Evolutionary conservation across 1,140 invertebrate species (phyloP), one percentile per base, ranked within the genome.

Genomic region (Psix sp.): DNA sequence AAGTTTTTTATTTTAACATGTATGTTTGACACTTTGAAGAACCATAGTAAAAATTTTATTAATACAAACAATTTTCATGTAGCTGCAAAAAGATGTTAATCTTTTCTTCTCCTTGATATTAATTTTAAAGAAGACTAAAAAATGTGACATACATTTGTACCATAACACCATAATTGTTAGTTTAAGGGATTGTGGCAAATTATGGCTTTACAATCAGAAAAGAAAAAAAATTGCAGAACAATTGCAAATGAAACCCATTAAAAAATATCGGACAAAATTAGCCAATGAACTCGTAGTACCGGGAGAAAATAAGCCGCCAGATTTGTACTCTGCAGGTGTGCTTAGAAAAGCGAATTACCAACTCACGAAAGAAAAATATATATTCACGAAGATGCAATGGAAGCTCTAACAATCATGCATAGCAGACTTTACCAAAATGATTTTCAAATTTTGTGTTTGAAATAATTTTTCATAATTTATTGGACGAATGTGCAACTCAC

Each of bases 141-240:
- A 1, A 3, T 7, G 26, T 29, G 1, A 29, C 7, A 7, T 29
- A 29, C n/a, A 11, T 13, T 13, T 40, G 38, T 9, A 40, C 2
- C 3, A 20, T 40, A n/a, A n/a, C n/a, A n/a, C n/a, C 9, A 40
- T 17, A 16, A 3, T 40, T 1, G 38, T 14, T 1, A 17, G 15
- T 3, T 7, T 11, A 17, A 40, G 17, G 10, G 9, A 40, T 9
- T 62, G 45, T 18, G 18, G 43, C 16, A 49, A 62, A 17, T 13
- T 13, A 5, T 62, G 36, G 13, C 18, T 40, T 14, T 7, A 15
- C 29, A 18, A 48, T 13, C 43, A 24, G 4, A 15, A 35, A 5
- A 11, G 36, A 16, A n/a, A 15, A 10, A 39, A 60, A 11, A 39
- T 60, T 35, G 42, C 14, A 10, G 15, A 39, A 16, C 3, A 38